These are phyloP conservation scores for Oryzias curvinotus DNA, from an alignment of 2,113 vertebrate genomes.

Conservation along the genomic window DNA sequence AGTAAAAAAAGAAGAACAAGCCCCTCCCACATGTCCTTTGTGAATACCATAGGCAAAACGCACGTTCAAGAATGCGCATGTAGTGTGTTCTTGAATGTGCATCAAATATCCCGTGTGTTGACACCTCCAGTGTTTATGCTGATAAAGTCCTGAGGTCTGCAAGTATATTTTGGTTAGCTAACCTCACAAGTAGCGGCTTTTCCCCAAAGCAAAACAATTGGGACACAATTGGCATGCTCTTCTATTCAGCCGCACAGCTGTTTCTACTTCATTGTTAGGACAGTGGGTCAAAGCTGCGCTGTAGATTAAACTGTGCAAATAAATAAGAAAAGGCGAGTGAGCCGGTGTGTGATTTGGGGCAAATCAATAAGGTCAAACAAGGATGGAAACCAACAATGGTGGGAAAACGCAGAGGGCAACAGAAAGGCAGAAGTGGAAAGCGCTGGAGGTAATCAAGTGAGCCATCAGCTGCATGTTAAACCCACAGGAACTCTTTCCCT, in stretches of 20 bases:
- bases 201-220: constrained; percentile 27
- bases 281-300: constrained; percentile 51
- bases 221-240: constrained; percentile 43
- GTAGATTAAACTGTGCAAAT: constrained; percentile 62
- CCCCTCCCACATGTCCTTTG: too few species aligned
- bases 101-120: too few species aligned
- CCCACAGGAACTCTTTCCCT: constrained; percentile 41
- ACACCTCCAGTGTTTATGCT: neutral
- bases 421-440: constrained; percentile 34
- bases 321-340: constrained; percentile 51
- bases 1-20: too few species aligned
- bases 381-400: constrained; percentile 30
- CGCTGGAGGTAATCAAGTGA: constrained; percentile 61
- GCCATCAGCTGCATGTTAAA: constrained; percentile 56
- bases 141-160: neutral
- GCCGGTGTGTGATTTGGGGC: constrained; percentile 21
- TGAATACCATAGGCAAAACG: too few species aligned
- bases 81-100: too few species aligned
- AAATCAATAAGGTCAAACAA: constrained; percentile 65
- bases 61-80: too few species aligned
- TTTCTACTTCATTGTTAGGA: constrained; percentile 57
- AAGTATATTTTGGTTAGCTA: constrained; percentile 15
- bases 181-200: constrained; percentile 32
- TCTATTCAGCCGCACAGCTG: constrained; percentile 42
- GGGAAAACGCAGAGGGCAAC: constrained; percentile 27